These are phyloP conservation scores for Cephus runcator DNA, from an alignment of 2,888 invertebrate genomes.

Conservation along the genomic window DNA sequence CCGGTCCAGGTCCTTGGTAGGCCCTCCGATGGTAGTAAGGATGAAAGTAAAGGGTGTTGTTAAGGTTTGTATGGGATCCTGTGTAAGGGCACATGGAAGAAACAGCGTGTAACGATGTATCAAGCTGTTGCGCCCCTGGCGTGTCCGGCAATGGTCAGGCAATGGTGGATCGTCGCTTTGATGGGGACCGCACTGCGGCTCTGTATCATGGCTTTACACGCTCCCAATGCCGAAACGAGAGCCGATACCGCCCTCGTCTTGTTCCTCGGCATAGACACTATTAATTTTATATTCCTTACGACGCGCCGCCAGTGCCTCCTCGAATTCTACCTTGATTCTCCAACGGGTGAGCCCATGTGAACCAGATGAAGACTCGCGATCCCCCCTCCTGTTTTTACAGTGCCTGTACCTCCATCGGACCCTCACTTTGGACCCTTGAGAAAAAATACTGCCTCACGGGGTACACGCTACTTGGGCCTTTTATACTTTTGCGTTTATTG, in stretches of 20 bases:
- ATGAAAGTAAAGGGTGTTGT: neutral
- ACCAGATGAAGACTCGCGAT: neutral
- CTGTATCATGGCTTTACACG: conserved; percentile 60
- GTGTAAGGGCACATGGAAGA: conserved; percentile 47
- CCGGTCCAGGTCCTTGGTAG: neutral
- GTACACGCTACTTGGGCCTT: neutral
- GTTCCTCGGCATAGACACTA: conserved; percentile 61
- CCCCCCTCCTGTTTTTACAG: neutral
- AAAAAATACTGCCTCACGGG: neutral
- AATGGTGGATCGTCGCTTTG: conserved; percentile 60
- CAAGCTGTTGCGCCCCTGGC: conserved; percentile 65
- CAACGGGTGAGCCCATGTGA: neutral
- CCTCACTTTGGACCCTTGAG: neutral
- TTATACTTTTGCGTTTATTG: neutral
- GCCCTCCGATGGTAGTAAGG: neutral
- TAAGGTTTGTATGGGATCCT: conserved; percentile 13
- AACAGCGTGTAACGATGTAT: conserved; percentile 65
- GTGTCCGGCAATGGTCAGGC: conserved; percentile 62
- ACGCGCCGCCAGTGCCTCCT: conserved; percentile 23
- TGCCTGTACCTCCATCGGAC: neutral
- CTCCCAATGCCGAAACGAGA: conserved; percentile 61
- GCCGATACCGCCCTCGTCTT: conserved; percentile 58
- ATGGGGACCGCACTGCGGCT: conserved; percentile 54
- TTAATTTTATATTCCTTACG: conserved; percentile 58
- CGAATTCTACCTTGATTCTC: conserved; percentile 21